Conservation (phyloP, 2,113 vertebrate genomes). For the Rhinolophus ferrumequinum region DNA sequence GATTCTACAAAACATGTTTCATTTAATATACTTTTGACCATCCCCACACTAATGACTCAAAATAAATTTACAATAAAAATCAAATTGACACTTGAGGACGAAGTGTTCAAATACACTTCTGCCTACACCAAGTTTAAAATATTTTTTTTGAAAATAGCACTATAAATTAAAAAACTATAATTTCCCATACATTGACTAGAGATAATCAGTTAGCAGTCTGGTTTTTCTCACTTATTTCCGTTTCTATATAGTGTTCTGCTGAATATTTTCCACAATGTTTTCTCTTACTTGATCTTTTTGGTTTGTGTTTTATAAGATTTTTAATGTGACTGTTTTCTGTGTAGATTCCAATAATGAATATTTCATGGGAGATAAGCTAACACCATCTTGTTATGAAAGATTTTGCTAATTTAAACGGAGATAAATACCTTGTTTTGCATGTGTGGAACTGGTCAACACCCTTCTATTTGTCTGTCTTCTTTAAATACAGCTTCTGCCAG, state of each 20-base stretch:
- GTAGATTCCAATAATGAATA: not conserved
- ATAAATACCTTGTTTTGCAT: not conserved
- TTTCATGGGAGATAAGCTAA: not conserved
- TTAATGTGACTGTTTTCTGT: not conserved
- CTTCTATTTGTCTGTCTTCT: not conserved
- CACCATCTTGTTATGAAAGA: not conserved
- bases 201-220: not conserved
- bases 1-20: not conserved
- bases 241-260: not conserved
- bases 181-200: not conserved
- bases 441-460: not conserved
- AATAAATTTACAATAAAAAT: slow-evolving; percentile 19
- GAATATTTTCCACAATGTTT: not conserved
- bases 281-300: not conserved
- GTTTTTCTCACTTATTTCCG: not conserved
- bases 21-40: slow-evolving; percentile 12
- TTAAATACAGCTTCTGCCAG: not conserved
- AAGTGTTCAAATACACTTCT: not conserved
- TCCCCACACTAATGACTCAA: not conserved
- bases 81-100: not conserved
- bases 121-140: not conserved
- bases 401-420: not conserved
- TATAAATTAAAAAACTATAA: not conserved
- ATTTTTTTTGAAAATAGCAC: not conserved
- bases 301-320: not conserved